Conservation (phyloP, 2,113 vertebrate genomes). For the Heterocephalus glaber region DNA sequence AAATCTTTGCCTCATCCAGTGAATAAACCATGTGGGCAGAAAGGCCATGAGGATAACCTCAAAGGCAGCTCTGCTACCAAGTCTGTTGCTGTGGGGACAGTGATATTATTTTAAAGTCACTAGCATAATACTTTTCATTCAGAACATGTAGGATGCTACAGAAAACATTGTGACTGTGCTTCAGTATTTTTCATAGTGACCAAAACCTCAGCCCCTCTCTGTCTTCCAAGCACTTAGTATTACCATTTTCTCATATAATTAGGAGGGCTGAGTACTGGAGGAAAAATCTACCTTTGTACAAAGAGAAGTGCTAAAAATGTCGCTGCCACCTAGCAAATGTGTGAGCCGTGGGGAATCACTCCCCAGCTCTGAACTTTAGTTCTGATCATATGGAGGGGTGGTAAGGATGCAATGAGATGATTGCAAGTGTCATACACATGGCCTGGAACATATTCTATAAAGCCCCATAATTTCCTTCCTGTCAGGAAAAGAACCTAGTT, state of each 20-base stretch:
- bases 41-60: not conserved
- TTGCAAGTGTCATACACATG: fast-evolving
- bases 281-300: not conserved
- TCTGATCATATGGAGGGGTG: not conserved
- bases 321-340: not conserved
- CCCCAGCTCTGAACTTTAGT: not conserved
- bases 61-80: not conserved
- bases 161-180: not conserved
- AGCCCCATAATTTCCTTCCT: not conserved
- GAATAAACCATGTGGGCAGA: fast-evolving
- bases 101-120: not conserved
- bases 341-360: not conserved
- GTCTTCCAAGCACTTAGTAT: not conserved
- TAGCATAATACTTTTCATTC: not conserved
- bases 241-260: not conserved
- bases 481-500: not conserved
- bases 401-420: too few species aligned
- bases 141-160: not conserved
- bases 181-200: not conserved
- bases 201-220: not conserved
- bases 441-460: not conserved
- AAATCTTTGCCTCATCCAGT: not conserved
- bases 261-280: not conserved
- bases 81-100: fast-evolving
- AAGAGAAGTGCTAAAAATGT: not conserved